Evolutionary conservation across 2,797 vertebrate genomes (phyloP).

Genomic region (Odontamblyopus rebecca): DNA sequence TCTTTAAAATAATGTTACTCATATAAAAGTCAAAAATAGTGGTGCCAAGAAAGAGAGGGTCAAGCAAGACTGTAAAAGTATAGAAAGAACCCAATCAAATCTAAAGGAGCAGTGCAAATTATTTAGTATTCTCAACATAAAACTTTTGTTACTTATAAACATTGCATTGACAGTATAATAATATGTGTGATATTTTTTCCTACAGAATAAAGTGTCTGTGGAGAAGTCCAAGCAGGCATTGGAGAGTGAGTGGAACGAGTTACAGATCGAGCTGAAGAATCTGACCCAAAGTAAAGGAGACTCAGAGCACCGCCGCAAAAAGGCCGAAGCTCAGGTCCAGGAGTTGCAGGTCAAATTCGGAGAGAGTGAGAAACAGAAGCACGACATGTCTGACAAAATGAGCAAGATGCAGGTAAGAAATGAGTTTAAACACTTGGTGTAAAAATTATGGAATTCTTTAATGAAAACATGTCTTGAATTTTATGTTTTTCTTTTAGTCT

Average conservation of each 20-base stretch:
- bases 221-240: conserved; percentile 92
- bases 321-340: conserved; percentile 88
- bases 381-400: conserved; percentile 83
- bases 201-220: conserved; percentile 88
- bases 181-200: conserved; percentile 21
- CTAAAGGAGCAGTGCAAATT: too few relatives aligned
- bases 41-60: too few relatives aligned
- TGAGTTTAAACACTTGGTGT: too few relatives aligned
- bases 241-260: conserved; percentile 89
- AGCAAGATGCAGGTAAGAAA: conserved; percentile 86
- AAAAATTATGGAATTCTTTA: too few relatives aligned
- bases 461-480: too few relatives aligned
- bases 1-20: too few relatives aligned
- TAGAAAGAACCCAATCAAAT: too few relatives aligned
- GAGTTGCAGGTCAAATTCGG: conserved; percentile 87
- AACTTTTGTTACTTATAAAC: too few relatives aligned
- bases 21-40: too few relatives aligned
- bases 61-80: too few relatives aligned
- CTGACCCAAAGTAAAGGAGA: conserved; percentile 88
- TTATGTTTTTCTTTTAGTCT: conserved; percentile 61
- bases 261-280: conserved; percentile 89
- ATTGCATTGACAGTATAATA: too few relatives aligned
- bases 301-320: conserved; percentile 93
- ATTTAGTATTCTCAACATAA: too few relatives aligned
- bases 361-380: conserved; percentile 85